Base-by-base conservation (phyloP, 2,797 vertebrate species). In the Smutsia gigantea region DNA sequence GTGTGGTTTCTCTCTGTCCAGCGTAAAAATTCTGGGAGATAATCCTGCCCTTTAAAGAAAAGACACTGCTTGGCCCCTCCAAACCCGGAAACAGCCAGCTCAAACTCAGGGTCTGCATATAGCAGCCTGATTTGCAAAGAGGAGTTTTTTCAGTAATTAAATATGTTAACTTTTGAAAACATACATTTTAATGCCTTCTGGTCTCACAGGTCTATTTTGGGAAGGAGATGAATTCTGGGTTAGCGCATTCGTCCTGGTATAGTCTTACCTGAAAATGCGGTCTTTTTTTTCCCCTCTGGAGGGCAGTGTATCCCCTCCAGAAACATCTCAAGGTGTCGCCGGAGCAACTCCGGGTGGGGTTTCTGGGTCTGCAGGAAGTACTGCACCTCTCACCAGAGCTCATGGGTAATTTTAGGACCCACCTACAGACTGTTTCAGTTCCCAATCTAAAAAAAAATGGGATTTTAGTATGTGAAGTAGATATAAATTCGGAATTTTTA, bases 271-370 rank as follows among this genome's bases (percentile, higher is more conserved):
- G 90, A 55, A 51, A n/a, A 7, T n/a, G 92, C 51, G 63, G 57
- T 57, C 39, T 69, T 14, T 57, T 46, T 39, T 72, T 14, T 7
- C 46, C 27, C 85, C 97, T 63, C 92, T 66, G 95, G 97, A 95
- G 96, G 97, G 96, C 72, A 2, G 77, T 14, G 4, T 59, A 0
- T n/a, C 34, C 77, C 46, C 13, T 0, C 49, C 5, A 2, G 83
- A 29, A 18, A 51, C 34, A 15, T 74, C 59, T 46, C 64, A 9
- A 5, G 21, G 53, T 5, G 46, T 5, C 17, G 5, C 4, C 3
- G 19, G 49, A 0, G 4, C 15, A 27, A 39, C 37, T 5, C 12
- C 1, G 89, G 82, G 87, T 78, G 89, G 75, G 79, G 93, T 57
- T 69, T 61, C 55, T 2, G 64, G n/a, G 37, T 18, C 42, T 9